Evolutionary conservation across 2,113 vertebrate species (phyloP).

Genomic region (Recurvirostra avosetta): DNA sequence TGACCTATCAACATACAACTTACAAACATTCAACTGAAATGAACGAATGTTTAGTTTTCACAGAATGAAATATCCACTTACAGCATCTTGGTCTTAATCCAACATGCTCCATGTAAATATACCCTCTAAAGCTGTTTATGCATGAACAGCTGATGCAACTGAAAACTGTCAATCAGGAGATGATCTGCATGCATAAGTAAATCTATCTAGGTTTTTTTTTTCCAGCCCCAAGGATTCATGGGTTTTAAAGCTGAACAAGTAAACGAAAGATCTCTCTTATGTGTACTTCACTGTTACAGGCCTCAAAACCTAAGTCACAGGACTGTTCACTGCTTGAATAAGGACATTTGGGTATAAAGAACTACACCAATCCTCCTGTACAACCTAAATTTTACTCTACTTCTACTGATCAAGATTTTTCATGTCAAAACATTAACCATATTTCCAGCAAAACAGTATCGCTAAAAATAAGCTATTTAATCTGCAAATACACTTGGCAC

Average conservation of each 20-base stretch:
- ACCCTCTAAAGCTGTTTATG: conserved; percentile 55
- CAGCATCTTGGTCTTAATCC: conserved; percentile 46
- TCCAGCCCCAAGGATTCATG: background rate
- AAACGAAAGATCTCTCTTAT: background rate
- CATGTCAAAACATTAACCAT: background rate
- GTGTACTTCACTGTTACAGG: background rate
- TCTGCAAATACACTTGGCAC: background rate
- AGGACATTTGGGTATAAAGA: background rate
- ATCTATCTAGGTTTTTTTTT: background rate
- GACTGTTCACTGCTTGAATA: background rate
- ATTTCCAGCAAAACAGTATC: background rate
- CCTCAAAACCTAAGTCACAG: background rate
- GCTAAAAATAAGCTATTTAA: background rate
- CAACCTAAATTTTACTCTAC: background rate
- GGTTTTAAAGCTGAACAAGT: conserved; percentile 25
- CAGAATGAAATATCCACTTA: conserved; percentile 39
- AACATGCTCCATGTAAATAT: conserved; percentile 44
- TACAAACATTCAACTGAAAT: background rate
- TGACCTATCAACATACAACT: background rate
- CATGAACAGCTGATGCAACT: conserved; percentile 55
- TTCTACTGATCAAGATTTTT: background rate
- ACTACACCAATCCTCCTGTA: background rate
- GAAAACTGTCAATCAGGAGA: conserved; percentile 58
- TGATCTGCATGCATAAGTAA: background rate
- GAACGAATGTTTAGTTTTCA: conserved; percentile 12